Evolutionary conservation across 2,113 vertebrate species (phyloP).

Genomic region (Haemorhous mexicanus): DNA sequence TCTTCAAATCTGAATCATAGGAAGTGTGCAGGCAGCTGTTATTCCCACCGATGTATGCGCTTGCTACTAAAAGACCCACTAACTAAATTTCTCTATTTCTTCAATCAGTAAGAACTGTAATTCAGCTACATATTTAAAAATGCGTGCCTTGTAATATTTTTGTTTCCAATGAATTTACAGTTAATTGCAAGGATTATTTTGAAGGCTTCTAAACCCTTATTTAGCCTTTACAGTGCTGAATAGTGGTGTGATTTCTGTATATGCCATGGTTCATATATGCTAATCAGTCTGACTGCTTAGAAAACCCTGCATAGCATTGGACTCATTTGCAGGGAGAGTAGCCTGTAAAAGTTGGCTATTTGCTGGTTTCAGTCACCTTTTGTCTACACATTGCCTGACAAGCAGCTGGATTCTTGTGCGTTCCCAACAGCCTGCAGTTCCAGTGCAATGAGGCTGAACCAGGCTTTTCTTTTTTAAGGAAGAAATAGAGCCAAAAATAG

Average conservation of each 20-base stretch:
- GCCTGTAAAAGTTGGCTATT: not conserved
- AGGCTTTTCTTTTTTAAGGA: not conserved
- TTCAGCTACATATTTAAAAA: not conserved
- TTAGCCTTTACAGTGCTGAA: not conserved
- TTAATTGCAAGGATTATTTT: not conserved
- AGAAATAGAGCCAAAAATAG: not conserved
- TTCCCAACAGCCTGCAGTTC: not conserved
- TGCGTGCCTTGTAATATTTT: not conserved
- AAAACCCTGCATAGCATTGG: not conserved
- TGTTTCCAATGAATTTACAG: slow-evolving; percentile 1
- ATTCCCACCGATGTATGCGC: not conserved
- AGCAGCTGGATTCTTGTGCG: not conserved
- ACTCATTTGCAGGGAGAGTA: not conserved
- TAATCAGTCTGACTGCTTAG: not conserved
- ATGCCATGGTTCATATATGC: not conserved
- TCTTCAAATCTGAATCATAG: not conserved
- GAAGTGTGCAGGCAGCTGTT: not conserved
- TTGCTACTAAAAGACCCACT: not conserved
- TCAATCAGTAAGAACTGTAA: not conserved
- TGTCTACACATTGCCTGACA: not conserved
- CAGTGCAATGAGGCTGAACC: not conserved
- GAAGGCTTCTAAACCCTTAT: not conserved
- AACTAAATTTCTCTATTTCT: not conserved
- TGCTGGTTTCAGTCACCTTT: not conserved
- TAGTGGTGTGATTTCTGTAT: not conserved